These are phyloP conservation scores for Reticulitermes lucifugus DNA, from an alignment of 2,888 invertebrate genomes.

Conservation along the genomic window DNA sequence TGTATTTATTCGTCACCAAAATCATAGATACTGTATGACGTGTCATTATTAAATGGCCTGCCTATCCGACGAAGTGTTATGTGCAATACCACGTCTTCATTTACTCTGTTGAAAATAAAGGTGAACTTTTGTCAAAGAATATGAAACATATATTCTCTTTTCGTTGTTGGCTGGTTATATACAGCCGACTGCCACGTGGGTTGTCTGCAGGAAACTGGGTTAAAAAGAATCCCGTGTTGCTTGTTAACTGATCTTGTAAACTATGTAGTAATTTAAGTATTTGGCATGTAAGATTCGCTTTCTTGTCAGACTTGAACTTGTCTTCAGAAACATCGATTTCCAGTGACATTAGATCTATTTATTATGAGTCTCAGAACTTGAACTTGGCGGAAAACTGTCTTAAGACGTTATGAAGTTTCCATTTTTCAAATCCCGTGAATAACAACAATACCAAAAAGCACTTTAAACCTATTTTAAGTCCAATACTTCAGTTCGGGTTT, in stretches of 20 bases:
- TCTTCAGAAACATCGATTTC: constrained; percentile 10
- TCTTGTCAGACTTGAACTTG: neutral
- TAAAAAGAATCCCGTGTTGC: neutral
- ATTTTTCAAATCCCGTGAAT: too few relatives aligned
- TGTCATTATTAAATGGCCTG: too few relatives aligned
- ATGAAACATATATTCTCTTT: neutral
- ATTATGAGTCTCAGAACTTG: neutral
- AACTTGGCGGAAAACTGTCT: neutral
- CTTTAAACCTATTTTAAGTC: too few relatives aligned
- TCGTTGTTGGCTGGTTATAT: neutral
- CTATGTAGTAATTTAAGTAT: neutral
- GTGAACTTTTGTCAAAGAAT: too few relatives aligned
- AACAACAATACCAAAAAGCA: too few relatives aligned
- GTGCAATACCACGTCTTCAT: too few relatives aligned
- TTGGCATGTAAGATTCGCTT: neutral
- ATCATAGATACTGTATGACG: too few relatives aligned
- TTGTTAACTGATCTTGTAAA: neutral
- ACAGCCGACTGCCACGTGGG: neutral
- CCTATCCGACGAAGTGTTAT: too few relatives aligned
- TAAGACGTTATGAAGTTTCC: neutral
- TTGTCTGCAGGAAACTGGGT: neutral
- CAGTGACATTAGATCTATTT: constrained; percentile 2
- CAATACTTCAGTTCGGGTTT: too few relatives aligned
- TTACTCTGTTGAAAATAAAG: too few relatives aligned
- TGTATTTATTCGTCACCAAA: too few relatives aligned